phyloP scores from a whole-genome alignment of 2,113 vertebrate species.

The Casuarius casuarius region DNA sequence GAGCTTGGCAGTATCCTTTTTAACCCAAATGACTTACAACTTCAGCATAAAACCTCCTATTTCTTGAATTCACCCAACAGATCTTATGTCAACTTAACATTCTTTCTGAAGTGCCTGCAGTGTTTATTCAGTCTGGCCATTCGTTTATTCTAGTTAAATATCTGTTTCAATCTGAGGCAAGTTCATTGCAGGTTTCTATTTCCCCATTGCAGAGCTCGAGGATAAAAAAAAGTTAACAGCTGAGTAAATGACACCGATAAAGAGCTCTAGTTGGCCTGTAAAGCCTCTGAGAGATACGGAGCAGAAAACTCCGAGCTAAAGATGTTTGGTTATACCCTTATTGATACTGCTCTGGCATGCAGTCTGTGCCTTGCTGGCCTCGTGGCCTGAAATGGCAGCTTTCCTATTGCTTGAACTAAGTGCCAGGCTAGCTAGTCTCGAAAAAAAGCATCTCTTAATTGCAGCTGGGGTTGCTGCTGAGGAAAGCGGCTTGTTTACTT shows the following conservation, averaged over 20 bases:
- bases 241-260: neutral
- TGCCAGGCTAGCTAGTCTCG: neutral
- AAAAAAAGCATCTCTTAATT: neutral
- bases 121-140: slow-evolving; percentile 31
- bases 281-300: neutral
- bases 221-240: neutral
- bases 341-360: neutral
- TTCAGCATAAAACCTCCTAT: neutral
- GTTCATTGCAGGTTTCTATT: slow-evolving; percentile 32
- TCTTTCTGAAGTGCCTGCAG: slow-evolving; percentile 29
- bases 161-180: neutral
- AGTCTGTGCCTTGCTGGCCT: neutral
- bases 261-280: neutral
- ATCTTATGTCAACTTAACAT: slow-evolving; percentile 13
- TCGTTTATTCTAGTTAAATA: slow-evolving; percentile 32
- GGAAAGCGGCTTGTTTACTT: slow-evolving; percentile 32
- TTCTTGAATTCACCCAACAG: slow-evolving; percentile 18
- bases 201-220: neutral
- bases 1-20: neutral
- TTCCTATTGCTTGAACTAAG: neutral
- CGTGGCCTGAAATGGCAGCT: neutral
- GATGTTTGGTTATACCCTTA: neutral
- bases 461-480: slow-evolving; percentile 6
- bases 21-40: neutral
- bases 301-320: neutral